Evolutionary conservation across 2,888 invertebrate species (phyloP).

Genomic region (Criorhina ranunculi): DNA sequence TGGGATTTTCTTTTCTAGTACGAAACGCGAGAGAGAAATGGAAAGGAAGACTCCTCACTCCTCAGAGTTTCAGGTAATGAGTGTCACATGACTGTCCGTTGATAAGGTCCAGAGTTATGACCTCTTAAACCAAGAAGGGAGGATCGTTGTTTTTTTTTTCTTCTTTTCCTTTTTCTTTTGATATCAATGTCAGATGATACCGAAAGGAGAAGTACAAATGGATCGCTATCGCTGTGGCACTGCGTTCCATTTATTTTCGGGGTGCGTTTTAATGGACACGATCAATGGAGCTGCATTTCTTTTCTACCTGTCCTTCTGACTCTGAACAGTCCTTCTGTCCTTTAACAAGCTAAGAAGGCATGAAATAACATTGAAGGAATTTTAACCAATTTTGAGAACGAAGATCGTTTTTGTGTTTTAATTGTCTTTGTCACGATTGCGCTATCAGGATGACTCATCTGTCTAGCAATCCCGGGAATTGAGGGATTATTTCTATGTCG

Average conservation of each 20-base stretch:
- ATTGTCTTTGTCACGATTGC: constrained; percentile 71
- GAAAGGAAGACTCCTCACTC: constrained; percentile 42
- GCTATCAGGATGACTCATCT: constrained; percentile 75
- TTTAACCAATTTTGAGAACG: constrained; percentile 40
- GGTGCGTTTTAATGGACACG: constrained; percentile 72
- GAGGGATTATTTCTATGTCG: constrained; percentile 72
- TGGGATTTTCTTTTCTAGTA: constrained; percentile 64
- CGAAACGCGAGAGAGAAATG: constrained; percentile 14
- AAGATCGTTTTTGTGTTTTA: constrained; percentile 62
- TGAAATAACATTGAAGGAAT: constrained; percentile 55
- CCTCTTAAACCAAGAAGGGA: constrained; percentile 47
- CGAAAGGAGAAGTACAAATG: constrained; percentile 59
- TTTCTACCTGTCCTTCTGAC: constrained; percentile 61
- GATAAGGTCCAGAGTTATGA: constrained; percentile 75
- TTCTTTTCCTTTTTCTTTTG: constrained; percentile 5
- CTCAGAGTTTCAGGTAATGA: constrained; percentile 66
- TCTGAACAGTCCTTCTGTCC: constrained; percentile 46
- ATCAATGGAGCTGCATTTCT: constrained; percentile 64
- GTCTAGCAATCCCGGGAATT: constrained; percentile 74
- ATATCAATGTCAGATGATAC: constrained; percentile 62
- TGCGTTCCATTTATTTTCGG: constrained; percentile 70
- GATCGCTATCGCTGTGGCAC: constrained; percentile 60
- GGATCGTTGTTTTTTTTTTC: constrained; percentile 19
- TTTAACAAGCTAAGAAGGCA: constrained; percentile 28
- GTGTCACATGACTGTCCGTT: constrained; percentile 72